These are phyloP conservation scores for Murina feae DNA, from an alignment of 2,113 vertebrate genomes.

Conservation along the genomic window DNA sequence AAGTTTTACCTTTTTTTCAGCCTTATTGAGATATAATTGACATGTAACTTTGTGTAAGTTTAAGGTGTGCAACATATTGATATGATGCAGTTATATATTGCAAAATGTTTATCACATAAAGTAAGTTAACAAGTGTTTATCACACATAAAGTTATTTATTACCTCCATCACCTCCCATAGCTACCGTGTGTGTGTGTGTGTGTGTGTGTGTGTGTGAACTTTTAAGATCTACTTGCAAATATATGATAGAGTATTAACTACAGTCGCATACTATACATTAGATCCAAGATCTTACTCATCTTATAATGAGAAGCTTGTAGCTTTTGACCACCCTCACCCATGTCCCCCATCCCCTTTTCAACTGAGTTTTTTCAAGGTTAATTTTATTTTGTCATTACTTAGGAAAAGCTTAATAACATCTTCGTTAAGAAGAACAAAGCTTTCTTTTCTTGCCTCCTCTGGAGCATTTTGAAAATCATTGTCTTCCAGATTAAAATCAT, in stretches of 20 bases:
- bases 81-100: not conserved
- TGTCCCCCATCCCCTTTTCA: not conserved
- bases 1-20: not conserved
- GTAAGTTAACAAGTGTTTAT: not conserved
- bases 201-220: not conserved
- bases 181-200: not conserved
- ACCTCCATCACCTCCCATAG: not conserved
- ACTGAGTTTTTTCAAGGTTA: not conserved
- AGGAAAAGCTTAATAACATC: not conserved
- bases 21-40: not conserved
- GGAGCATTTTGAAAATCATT: slow-evolving; percentile 21
- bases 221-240: not conserved
- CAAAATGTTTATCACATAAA: not conserved
- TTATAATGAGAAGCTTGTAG: not conserved
- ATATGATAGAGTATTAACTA: not conserved
- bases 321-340: not conserved
- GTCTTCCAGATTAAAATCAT: not conserved
- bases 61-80: not conserved
- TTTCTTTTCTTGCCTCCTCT: not conserved
- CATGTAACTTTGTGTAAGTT: too few relatives aligned
- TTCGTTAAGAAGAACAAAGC: not conserved
- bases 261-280: not conserved
- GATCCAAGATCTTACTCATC: not conserved
- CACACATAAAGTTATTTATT: not conserved
- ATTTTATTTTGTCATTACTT: not conserved